Evolutionary conservation across 2,888 invertebrate species (phyloP).

Genomic region (Aproaerema taeniolella): DNA sequence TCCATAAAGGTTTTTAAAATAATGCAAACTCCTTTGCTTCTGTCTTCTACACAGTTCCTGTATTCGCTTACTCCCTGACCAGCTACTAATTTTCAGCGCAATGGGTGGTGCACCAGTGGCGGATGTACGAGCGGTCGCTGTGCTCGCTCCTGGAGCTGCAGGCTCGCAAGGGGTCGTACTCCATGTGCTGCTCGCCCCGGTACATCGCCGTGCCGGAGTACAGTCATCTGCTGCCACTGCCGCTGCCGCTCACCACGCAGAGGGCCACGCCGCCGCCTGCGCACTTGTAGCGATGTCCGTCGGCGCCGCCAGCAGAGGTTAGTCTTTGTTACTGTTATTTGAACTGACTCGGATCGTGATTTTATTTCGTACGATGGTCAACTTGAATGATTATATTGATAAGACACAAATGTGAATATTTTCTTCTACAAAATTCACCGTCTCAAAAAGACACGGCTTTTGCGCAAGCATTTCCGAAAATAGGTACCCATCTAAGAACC

Average conservation of each 20-base stretch:
- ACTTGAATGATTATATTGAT: too few relatives aligned
- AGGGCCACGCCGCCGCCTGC: constrained; percentile 64
- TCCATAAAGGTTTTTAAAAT: too few relatives aligned
- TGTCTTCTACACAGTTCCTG: too few relatives aligned
- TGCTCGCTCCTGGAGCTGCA: constrained; percentile 63
- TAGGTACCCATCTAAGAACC: too few relatives aligned
- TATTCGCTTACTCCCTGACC: too few relatives aligned
- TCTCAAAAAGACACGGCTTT: too few relatives aligned
- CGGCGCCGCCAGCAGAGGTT: constrained; percentile 53
- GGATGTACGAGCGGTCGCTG: constrained; percentile 65
- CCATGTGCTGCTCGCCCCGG: constrained; percentile 60
- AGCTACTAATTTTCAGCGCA: constrained; percentile 40
- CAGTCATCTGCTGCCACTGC: constrained; percentile 54
- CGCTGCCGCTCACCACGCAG: constrained; percentile 57
- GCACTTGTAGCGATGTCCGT: constrained; percentile 67
- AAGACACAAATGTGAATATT: too few relatives aligned
- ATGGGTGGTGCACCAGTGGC: constrained; percentile 68
- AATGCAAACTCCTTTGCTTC: too few relatives aligned
- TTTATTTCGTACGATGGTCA: too few relatives aligned
- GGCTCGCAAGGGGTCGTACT: constrained; percentile 56
- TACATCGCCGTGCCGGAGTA: constrained; percentile 65
- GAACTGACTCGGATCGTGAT: too few relatives aligned
- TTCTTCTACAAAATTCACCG: too few relatives aligned
- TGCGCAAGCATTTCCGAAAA: too few relatives aligned
- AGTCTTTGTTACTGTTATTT: neutral